Conservation (phyloP, 2,797 vertebrate species). For the Mico argentatus region DNA sequence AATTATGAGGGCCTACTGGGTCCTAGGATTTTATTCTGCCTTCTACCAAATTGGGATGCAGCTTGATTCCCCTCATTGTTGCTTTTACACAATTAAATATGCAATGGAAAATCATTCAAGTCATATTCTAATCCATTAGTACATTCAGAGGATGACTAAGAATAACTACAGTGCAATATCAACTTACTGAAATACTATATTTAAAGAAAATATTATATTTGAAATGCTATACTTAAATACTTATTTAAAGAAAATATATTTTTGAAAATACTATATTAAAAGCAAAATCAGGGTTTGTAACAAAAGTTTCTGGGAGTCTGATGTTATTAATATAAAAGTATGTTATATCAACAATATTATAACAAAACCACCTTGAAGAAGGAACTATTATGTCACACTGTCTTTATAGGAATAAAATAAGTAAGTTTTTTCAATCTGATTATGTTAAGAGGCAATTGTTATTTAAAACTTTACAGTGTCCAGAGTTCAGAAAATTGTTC, state of each 20-base stretch:
- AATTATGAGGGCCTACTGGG: neutral
- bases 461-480: neutral
- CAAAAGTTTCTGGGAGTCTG: neutral
- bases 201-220: neutral
- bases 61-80: neutral
- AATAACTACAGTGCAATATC: neutral
- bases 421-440: neutral
- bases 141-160: neutral
- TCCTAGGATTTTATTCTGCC: conserved; percentile 7
- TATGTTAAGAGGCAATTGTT: neutral
- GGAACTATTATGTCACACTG: neutral
- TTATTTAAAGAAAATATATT: neutral
- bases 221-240: neutral
- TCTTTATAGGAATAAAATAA: conserved; percentile 16
- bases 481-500: conserved; percentile 35
- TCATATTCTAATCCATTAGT: neutral
- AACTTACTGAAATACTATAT: neutral
- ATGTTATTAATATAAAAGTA: neutral
- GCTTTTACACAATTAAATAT: conserved; percentile 3
- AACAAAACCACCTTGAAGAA: conserved; percentile 1
- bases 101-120: conserved; percentile 35
- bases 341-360: neutral
- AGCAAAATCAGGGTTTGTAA: neutral
- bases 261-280: neutral
- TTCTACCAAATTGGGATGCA: neutral